Conservation (phyloP, 2,113 vertebrate genomes). For the Atrichornis clamosus region DNA sequence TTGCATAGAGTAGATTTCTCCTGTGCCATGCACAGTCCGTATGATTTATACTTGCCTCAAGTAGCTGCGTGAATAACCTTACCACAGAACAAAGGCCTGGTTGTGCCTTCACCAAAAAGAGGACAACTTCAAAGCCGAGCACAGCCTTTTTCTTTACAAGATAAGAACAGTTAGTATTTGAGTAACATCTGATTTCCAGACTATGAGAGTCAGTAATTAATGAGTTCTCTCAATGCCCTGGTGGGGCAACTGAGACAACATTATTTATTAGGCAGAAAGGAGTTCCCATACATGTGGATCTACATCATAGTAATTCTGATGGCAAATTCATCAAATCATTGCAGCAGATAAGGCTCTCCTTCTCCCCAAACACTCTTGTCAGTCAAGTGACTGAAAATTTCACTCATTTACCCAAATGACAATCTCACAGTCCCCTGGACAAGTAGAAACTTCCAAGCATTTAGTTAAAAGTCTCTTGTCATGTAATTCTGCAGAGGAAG, state of each 20-base stretch:
- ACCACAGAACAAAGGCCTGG: background rate
- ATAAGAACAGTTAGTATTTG: background rate
- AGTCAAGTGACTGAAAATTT: background rate
- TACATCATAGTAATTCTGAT: background rate
- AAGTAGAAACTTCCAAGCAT: background rate
- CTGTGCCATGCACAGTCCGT: accelerated
- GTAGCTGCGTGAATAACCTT: background rate
- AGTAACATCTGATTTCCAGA: background rate
- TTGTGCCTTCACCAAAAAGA: background rate
- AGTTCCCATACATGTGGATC: background rate
- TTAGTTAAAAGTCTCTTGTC: background rate
- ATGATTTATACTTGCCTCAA: background rate
- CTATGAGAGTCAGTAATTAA: background rate
- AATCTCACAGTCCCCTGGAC: background rate
- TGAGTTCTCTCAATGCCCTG: background rate
- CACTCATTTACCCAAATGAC: background rate
- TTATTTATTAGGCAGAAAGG: constrained; percentile 37
- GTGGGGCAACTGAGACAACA: background rate
- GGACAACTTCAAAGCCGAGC: background rate
- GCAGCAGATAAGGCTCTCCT: background rate
- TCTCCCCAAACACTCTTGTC: background rate
- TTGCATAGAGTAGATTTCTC: constrained; percentile 32
- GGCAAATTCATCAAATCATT: constrained; percentile 13
- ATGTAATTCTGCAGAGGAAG: background rate
- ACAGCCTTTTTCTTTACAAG: background rate